Evolutionary conservation across 2,797 vertebrate species (phyloP), one percentile per base, ranked within the genome.

Genomic region (Adelosebastes latens): DNA sequence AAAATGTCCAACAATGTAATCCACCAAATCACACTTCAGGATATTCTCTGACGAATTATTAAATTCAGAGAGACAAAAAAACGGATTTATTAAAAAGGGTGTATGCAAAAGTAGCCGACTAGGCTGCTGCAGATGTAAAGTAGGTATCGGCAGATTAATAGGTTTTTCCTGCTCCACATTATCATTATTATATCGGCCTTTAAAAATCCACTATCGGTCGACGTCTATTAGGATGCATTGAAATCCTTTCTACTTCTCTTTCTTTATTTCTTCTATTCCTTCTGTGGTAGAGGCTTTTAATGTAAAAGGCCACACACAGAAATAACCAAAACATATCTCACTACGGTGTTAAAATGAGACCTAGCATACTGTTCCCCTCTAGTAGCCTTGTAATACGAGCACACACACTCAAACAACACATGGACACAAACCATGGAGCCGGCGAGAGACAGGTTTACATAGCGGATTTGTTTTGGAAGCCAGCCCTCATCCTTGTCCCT

Each of bases 381-480:
- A 20, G 67, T 70, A 82, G 53, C 64, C 81, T 71, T 67, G 62
- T 81, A 85, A 81, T 65, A 36, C 67, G 8, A 55, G 39, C 58
- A 61, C 67, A 34, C 46, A 59, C 69, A 46, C 61, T 74, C 49
- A 12, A 16, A 10, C 53, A 71, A 31, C 74, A 70, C 58, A 53
- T 66, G 53, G 36, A 69, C 70, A 71, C 70, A 75, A 32, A 67
- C 60, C 24, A 36, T 36, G n/a, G 46, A 71, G 66, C 67, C 63
- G 63, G 75, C 22, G 11, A 59, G 76, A 56, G 59, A 63, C 52
- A 42, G 77, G 65, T 87, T 77, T 77, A 65, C 72, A n/a, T 36
- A 74, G 75, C 81, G 42, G 65, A 56, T 87, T 85, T 82, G 77
- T 77, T 88, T 77, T 85, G 79, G 79, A 89, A 72, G 69, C 75